A percentile compares a stretch with the other conserved stretches of the same genome.
These are phyloP conservation scores for Triops cancriformis DNA, from an alignment of 1,140 invertebrate species.

Conservation along the genomic window DNA sequence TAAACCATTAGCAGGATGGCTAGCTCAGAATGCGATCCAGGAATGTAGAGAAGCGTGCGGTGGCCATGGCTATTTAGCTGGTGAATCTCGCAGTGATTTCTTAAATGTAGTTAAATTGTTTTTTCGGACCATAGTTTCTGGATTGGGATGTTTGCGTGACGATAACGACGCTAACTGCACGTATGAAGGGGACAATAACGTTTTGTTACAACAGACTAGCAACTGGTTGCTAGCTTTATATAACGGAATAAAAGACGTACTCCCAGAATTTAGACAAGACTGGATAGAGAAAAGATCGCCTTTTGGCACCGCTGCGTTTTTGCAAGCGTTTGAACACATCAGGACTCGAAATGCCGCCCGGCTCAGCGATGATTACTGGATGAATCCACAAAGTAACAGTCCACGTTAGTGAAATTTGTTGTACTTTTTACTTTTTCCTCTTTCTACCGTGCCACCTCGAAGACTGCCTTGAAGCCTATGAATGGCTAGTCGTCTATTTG, in stretches of 20 bases:
- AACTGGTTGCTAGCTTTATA: slow-evolving; percentile 71
- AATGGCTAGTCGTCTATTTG: slow-evolving; percentile 71
- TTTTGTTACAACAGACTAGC: slow-evolving; percentile 85
- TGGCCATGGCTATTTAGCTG: slow-evolving; percentile 61
- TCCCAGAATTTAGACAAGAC: not conserved
- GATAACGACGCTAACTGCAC: slow-evolving; percentile 88
- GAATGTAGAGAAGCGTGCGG: slow-evolving; percentile 85
- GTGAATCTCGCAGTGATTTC: not conserved
- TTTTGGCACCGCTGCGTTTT: not conserved
- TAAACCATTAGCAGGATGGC: slow-evolving; percentile 82
- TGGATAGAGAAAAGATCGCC: not conserved
- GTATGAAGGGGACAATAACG: slow-evolving; percentile 94
- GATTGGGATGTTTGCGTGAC: slow-evolving; percentile 71
- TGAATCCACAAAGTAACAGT: slow-evolving; percentile 24
- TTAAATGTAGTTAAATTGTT: not conserved
- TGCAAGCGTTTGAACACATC: not conserved
- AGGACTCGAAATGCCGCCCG: not conserved
- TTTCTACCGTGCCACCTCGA: no score
- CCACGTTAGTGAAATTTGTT: no score
- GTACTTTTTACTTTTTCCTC: no score
- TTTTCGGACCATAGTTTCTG: slow-evolving; percentile 45
- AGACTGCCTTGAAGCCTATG: slow-evolving; percentile 61
- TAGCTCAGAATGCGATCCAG: slow-evolving; percentile 71
- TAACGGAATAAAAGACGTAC: not conserved
- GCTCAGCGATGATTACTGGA: not conserved